Evolutionary conservation across 35 echinoderm and acorn worm genomes (phyloP).

Genomic region (Apostichopus californicus): DNA sequence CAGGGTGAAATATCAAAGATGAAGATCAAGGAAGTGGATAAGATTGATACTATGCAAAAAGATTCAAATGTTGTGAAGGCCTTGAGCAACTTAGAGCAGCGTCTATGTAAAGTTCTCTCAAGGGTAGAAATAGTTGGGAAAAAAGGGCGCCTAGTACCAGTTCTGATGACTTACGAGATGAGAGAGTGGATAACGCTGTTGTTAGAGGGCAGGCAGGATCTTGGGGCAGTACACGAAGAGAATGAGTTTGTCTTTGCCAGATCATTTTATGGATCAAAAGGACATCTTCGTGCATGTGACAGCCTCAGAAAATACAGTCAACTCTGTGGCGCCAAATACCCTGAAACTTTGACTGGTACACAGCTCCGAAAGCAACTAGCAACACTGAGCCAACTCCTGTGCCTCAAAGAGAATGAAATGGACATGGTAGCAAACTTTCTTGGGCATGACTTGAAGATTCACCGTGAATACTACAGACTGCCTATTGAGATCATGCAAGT

Average conservation of each 20-base stretch:
- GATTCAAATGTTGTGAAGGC: constrained; percentile 43
- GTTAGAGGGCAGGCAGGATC: constrained; percentile 32
- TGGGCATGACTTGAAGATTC: constrained; percentile 66
- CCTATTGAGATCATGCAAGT: constrained; percentile 66
- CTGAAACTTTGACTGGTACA: constrained; percentile 54
- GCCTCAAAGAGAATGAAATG: constrained; percentile 67
- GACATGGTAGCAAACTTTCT: constrained; percentile 71
- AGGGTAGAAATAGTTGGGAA: constrained; percentile 73
- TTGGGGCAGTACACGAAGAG: constrained; percentile 41
- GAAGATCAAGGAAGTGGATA: constrained; percentile 50
- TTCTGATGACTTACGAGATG: constrained; percentile 68
- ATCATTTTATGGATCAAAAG: constrained; percentile 45
- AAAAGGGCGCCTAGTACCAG: constrained; percentile 64
- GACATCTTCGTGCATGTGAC: constrained; percentile 68
- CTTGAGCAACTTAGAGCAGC: constrained; percentile 53
- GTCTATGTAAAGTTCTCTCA: constrained; percentile 49
- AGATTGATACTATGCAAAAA: constrained; percentile 14
- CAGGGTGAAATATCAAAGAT: constrained; percentile 75
- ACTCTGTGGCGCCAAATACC: constrained; percentile 61
- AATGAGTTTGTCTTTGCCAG: constrained; percentile 67
- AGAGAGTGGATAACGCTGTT: constrained; percentile 49
- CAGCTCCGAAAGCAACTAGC: constrained; percentile 70
- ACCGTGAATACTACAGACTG: constrained; percentile 71
- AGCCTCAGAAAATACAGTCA: constrained; percentile 52
- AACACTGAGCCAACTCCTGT: constrained; percentile 62